Evolutionary conservation across 1,140 invertebrate genomes (phyloP), one percentile per base, ranked within the genome.

Genomic region (Trichomalopsis sarcophagae): DNA sequence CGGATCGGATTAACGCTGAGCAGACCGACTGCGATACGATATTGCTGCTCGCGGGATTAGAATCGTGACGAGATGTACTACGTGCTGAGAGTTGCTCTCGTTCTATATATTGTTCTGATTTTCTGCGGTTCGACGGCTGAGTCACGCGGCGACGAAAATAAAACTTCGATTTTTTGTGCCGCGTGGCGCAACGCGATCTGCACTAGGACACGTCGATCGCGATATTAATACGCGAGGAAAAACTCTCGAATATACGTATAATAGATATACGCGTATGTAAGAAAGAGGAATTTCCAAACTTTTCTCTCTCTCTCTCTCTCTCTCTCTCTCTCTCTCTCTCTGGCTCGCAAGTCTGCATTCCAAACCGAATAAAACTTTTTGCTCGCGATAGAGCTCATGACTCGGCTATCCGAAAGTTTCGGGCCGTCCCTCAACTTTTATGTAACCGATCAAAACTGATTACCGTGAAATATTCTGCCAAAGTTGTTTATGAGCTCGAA

Each of bases 361-460:
- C 9, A 74, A 76, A 75, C 55, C 27, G 33, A 71, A 84, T 78
- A 78, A 69, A 84, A 78, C 47, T 76, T 76, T 82, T 76, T 76
- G 55, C 47, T 2, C 2, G 55, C 1, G 27, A 27, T 27, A 62
- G 33, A 62, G 74, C 21, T 76, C 36, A 76, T 76, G 33, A 75
- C 33, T 76, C 73, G 23, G n/a, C 33, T 3, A 21, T 21, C 33
- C 44, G 44, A 75, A 50, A 77, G 23, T 77, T 44, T 62, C 21
- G 50, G 2, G 50, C 55, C 6, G 55, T 17, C 55, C n/a, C 21
- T 5, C 23, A 84, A 71, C 62, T 78, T 79, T 84, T 78, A 55
- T 55, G 27, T 17, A 84, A 78, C 66, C 44, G 30, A 78, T 79
- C 27, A 73, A 78, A 84, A 78, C 68, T 76, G 77, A 76, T 84